phyloP scores from a whole-genome alignment of 2,113 vertebrate genomes.

The Oryzias javanicus region DNA sequence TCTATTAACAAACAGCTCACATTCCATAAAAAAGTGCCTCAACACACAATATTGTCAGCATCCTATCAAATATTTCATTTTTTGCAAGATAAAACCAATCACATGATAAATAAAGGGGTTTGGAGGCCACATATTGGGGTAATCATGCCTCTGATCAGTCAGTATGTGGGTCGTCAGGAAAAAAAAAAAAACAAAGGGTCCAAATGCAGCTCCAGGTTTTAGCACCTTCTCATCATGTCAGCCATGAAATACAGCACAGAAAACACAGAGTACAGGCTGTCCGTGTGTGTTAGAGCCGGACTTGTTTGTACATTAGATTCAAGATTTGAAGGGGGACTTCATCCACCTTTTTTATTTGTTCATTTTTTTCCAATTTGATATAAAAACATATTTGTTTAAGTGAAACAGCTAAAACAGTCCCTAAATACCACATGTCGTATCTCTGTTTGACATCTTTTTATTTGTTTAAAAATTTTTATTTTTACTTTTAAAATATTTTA shows the following conservation, averaged over 20 bases:
- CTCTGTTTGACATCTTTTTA: too few species aligned
- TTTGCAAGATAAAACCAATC: constrained; percentile 42
- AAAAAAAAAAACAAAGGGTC: constrained; percentile 50
- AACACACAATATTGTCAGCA: background rate
- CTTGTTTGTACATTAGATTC: constrained; percentile 23
- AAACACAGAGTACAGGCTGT: constrained; percentile 26
- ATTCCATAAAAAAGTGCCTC: background rate
- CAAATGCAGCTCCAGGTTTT: constrained; percentile 44
- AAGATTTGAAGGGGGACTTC: background rate
- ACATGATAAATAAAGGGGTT: constrained; percentile 50
- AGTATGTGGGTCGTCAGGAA: constrained; percentile 69
- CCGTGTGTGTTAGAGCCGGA: background rate
- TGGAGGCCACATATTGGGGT: constrained; percentile 57
- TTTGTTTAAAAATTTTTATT: too few species aligned
- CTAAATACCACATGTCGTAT: too few species aligned
- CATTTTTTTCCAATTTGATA: too few species aligned
- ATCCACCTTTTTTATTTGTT: too few species aligned
- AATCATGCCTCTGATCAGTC: constrained; percentile 52
- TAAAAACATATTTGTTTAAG: too few species aligned
- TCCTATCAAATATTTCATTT: constrained; percentile 21
- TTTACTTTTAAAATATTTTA: too few species aligned
- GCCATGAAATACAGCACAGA: constrained; percentile 35
- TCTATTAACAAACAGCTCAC: too few species aligned
- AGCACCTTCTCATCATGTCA: constrained; percentile 64
- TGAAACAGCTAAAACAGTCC: too few species aligned